Conservation (phyloP, 2,113 vertebrate species). For the Tupaia tana region DNA sequence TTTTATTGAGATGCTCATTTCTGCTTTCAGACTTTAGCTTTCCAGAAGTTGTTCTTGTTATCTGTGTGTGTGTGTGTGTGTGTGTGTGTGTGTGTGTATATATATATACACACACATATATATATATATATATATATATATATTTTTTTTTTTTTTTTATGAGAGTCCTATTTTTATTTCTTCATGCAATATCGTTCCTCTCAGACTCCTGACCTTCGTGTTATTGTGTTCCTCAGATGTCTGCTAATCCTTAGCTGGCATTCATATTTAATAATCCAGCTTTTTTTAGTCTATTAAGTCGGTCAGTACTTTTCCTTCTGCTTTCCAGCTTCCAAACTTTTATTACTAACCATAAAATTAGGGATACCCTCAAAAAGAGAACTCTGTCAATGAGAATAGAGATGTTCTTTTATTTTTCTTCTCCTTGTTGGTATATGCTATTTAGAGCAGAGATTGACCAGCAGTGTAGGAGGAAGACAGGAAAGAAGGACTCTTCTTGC, state of each 20-base stretch:
- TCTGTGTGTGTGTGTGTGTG: neutral
- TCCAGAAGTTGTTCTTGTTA: neutral
- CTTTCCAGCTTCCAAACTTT: neutral
- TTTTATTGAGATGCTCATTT: slow-evolving; percentile 14
- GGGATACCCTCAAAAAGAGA: neutral
- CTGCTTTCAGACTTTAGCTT: neutral
- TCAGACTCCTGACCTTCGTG: neutral
- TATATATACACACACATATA: too few relatives aligned
- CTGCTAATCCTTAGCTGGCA: neutral
- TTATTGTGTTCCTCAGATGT: neutral
- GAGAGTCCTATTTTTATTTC: neutral
- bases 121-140: too few relatives aligned
- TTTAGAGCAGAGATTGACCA: neutral
- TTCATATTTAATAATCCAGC: neutral
- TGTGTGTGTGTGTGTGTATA: too few relatives aligned
- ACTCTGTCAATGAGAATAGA: neutral
- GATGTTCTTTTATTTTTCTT: neutral
- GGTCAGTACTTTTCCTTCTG: neutral
- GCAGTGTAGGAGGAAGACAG: neutral
- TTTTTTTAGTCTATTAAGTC: neutral
- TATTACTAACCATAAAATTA: neutral
- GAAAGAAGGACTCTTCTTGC: too few relatives aligned
- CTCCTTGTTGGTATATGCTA: neutral
- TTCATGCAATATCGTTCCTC: neutral
- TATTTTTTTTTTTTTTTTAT: neutral